phyloP scores from a whole-genome alignment of 1,140 invertebrate genomes.

The Drosophila lacteicornis region DNA sequence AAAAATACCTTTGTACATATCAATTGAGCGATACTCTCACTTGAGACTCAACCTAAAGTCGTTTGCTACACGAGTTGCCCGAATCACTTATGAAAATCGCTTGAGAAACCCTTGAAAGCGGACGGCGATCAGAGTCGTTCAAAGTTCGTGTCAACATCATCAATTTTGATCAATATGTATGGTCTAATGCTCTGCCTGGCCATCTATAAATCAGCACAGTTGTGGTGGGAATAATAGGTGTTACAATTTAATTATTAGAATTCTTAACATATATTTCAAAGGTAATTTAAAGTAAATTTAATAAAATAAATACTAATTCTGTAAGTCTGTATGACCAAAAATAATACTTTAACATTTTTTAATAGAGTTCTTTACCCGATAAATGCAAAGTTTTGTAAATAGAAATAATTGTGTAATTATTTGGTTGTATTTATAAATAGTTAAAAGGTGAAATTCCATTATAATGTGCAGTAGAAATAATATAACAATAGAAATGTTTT shows the following conservation, averaged over 20 bases:
- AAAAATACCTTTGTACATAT: conserved; percentile 46
- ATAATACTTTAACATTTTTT: too few species aligned
- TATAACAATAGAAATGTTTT: too few species aligned
- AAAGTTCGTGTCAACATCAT: conserved; percentile 84
- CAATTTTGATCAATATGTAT: conserved; percentile 83
- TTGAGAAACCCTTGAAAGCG: conserved; percentile 59
- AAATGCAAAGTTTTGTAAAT: too few species aligned
- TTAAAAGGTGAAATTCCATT: too few species aligned
- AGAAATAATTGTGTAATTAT: too few species aligned
- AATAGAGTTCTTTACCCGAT: too few species aligned
- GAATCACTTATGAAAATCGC: conserved; percentile 79
- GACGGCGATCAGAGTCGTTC: conserved; percentile 64
- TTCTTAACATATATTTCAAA: background rate
- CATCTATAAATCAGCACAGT: conserved; percentile 13
- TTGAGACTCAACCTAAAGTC: conserved; percentile 63
- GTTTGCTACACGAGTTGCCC: conserved; percentile 62
- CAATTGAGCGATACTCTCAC: conserved; percentile 73
- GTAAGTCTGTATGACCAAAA: too few species aligned
- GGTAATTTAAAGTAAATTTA: too few species aligned
- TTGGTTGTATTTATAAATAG: too few species aligned
- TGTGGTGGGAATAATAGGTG: background rate
- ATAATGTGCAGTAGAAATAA: too few species aligned
- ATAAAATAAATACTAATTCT: too few species aligned
- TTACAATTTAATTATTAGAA: too few species aligned
- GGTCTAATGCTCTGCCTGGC: conserved; percentile 43